Evolutionary conservation across 2,113 vertebrate genomes (phyloP), one percentile per base, ranked within the genome.

Genomic region (Castor canadensis): DNA sequence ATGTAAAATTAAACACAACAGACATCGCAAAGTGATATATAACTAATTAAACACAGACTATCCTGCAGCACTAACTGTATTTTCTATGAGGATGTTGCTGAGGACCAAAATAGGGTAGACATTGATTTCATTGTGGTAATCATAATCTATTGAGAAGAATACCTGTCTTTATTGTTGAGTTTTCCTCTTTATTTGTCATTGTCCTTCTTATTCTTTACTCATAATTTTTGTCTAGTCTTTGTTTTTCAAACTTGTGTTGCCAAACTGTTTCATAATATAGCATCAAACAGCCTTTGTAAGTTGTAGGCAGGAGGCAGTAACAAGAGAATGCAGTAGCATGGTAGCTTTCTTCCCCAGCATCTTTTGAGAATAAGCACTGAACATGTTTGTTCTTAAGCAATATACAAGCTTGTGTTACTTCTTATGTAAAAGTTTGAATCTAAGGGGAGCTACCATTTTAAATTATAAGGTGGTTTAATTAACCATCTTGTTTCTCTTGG

Each of bases 221-320:
- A 35, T 83, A 67, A 24, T 85, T 94, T 87, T 93, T 81, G 35
- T 79, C 87, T 64, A 56, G 64, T 82, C 88, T 95, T 80, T 72
- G 15, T 82, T 71, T 92, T 96, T 89, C 75, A 96, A 89, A 71
- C 43, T 85, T 72, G 6, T 82, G 32, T 76, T 89, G 91, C 94
- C 83, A 84, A 16, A 75, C 64, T 89, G 60, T 93, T 96, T 93
- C 49, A 4, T 87, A 93, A 76, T 54, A 73, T 72, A 22, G 35
- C 60, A 75, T 87, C 62, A 11, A 66, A 17, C 40, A 72, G 47
- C 49, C 38, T 84, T 47, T 35, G 58, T 81, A 52, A 80, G 30
- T 58, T 81, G n/a, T 72, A 89, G 83, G 60, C 92, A 92, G 89
- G 94, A 90, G 64, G 88, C 81, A 90, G 89, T 47, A 69, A 94